Evolutionary conservation across 2,797 vertebrate genomes (phyloP), one percentile per base, ranked within the genome.

Genomic region (Amblyraja radiata): DNA sequence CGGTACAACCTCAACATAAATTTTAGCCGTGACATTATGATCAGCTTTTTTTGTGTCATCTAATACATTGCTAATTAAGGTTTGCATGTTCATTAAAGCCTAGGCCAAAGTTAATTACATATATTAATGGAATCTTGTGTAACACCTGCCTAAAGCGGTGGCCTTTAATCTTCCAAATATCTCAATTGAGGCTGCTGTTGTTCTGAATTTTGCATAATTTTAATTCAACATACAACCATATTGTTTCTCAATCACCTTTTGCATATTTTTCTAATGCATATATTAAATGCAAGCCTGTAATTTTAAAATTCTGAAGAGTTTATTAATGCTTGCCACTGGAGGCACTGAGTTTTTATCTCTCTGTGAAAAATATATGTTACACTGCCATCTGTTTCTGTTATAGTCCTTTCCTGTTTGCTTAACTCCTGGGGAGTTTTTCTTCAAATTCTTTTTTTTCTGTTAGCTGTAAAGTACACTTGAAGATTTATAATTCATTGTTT

Each of bases 81-180:
- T 98, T 97, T 97, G 97, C 97, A 97, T 99, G 98, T 99, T 99
- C 98, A 99, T 99, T 99, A 98, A 98, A 98, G 97, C 97, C 96
- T 97, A 97, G 97, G 97, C 97, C 98, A 98, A 98, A 98, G 98
- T 98, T 98, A 98, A 99, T 99, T 98, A 98, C 98, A 97, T 98
- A 97, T 97, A 98, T 98, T 98, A 98, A 98, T 98, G 97, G 97
- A 97, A 97, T 98, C 97, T 97, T 97, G 96, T 97, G 98, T 98
- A 98, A 97, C 98, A 98, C 97, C 98, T 98, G 98, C 98, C 98
- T 97, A 97, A 97, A 97, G 97, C 97, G 95, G 97, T 97, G 96
- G 96, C 97, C 98, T 92, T 97, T 97, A 96, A 97, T 96, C 97
- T 97, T 97, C 96, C 97, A 97, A 98, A 98, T 98, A 97, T 98